These are phyloP conservation scores for Augochlora pura DNA, from an alignment of 1,140 invertebrate species.

Conservation along the genomic window DNA sequence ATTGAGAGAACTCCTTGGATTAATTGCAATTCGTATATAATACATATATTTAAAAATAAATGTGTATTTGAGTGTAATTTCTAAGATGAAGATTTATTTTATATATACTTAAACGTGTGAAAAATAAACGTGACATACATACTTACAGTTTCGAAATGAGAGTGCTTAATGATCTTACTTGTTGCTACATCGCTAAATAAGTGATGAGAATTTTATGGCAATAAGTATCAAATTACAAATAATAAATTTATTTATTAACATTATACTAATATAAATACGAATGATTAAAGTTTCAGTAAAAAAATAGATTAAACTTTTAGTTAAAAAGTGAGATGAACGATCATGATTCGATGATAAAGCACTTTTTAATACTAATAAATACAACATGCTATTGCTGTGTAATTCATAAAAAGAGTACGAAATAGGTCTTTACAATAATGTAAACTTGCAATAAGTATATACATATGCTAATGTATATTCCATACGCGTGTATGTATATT, in stretches of 20 bases:
- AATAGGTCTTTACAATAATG: slow-evolving; percentile 27
- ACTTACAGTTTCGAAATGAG: slow-evolving; percentile 49
- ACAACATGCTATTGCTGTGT: slow-evolving; percentile 40
- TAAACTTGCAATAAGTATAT: slow-evolving; percentile 50
- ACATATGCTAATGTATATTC: slow-evolving; percentile 16
- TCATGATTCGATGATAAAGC: slow-evolving; percentile 50
- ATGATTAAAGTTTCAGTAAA: slow-evolving; percentile 39
- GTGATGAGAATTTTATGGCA: slow-evolving; percentile 29
- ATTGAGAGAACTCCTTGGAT: slow-evolving; percentile 55
- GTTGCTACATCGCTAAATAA: slow-evolving; percentile 39
- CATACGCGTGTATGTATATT: slow-evolving; percentile 28
- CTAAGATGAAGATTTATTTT: slow-evolving; percentile 63
- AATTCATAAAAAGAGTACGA: slow-evolving; percentile 36
- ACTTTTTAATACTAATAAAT: slow-evolving; percentile 44
- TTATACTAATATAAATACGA: slow-evolving; percentile 38
- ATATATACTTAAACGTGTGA: slow-evolving; percentile 62
- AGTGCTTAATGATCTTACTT: slow-evolving; percentile 48
- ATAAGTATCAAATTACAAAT: slow-evolving; percentile 30
- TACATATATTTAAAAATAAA: slow-evolving; percentile 49
- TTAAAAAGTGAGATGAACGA: slow-evolving; percentile 30
- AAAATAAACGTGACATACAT: slow-evolving; percentile 62
- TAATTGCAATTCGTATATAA: slow-evolving; percentile 48
- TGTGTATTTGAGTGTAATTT: slow-evolving; percentile 53
- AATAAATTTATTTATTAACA: slow-evolving; percentile 62
- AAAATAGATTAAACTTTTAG: slow-evolving; percentile 43